Evolutionary conservation across 2,888 invertebrate genomes (phyloP), one percentile per base, ranked within the genome.

Genomic region (Melinaea menophilus): DNA sequence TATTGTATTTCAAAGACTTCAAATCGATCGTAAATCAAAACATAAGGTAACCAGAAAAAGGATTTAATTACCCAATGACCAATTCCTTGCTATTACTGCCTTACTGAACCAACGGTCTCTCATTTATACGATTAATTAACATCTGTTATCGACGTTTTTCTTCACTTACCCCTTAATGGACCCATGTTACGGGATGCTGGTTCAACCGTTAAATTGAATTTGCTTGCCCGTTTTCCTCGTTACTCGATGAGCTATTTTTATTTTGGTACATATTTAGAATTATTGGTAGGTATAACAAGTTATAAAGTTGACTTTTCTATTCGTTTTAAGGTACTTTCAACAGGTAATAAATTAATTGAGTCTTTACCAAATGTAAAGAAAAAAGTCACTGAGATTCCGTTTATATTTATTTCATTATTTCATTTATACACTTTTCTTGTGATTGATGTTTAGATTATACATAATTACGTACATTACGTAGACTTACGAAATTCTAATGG

Each of bases 41-140:
- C n/a, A 2, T 22, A 9, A 9, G 22, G 31, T 11, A 51, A 31
- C 22, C 7, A 31, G 51, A 22, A 37, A 54, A 35, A 31, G 51
- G 51, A 51, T 48, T 41, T 5, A 59, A 59, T 59, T 37, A 59
- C 41, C 48, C 41, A 12, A 41, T 54, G 41, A 48, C 37, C 37
- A 59, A 59, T 37, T 51, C 22, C 22, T 54, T 22, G 51, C 51
- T 51, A 51, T 31, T 22, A 59, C 59, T 37, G 47, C 22, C 22
- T 59, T 37, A 51, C 55, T 31, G 59, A 45, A 58, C 55, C 58
- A 64, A 37, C 35, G 56, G 55, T 73, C 72, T 79, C 81, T 79
- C 83, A 85, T 85, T 85, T 83, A 85, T 81, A 82, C 81, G 79
- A 83, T 85, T 86, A 87, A 87, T 86, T 86, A 88, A 85, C 85